Percentiles rank a stretch among this genome's conserved stretches.
Evolutionary conservation across 2,797 vertebrate species (phyloP).

Genomic region (Labeo calbasu): DNA sequence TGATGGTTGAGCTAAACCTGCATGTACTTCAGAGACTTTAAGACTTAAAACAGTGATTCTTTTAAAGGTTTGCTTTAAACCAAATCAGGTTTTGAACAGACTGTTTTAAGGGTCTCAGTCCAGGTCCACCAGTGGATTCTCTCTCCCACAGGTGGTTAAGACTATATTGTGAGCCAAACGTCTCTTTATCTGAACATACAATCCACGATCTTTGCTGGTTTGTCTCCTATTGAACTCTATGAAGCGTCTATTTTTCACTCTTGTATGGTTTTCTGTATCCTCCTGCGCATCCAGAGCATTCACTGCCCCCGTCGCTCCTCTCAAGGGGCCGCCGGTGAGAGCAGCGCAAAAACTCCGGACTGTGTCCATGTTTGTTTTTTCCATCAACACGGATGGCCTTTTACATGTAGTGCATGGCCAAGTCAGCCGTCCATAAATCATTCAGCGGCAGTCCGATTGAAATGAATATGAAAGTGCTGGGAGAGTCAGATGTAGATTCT

Average conservation of each 20-base stretch:
- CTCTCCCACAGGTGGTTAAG: neutral
- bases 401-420: constrained; percentile 44
- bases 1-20: neutral
- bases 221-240: constrained; percentile 22
- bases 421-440: constrained; percentile 48
- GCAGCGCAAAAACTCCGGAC: constrained; percentile 57
- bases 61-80: neutral
- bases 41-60: neutral
- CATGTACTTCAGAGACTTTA: neutral
- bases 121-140: neutral
- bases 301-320: neutral
- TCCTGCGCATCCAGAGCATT: neutral
- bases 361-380: constrained; percentile 53
- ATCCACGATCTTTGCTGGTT: neutral
- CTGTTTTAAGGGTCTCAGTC: neutral
- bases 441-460: constrained; percentile 22
- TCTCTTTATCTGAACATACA: neutral
- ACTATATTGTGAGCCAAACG: neutral
- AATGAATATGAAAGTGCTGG: constrained; percentile 51
- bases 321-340: constrained; percentile 42
- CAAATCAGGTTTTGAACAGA: neutral
- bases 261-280: constrained; percentile 3
- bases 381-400: constrained; percentile 25
- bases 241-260: neutral
- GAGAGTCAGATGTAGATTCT: neutral